Base-by-base conservation (phyloP, 2,888 invertebrate genomes). In the Coleophora flavipennella region DNA sequence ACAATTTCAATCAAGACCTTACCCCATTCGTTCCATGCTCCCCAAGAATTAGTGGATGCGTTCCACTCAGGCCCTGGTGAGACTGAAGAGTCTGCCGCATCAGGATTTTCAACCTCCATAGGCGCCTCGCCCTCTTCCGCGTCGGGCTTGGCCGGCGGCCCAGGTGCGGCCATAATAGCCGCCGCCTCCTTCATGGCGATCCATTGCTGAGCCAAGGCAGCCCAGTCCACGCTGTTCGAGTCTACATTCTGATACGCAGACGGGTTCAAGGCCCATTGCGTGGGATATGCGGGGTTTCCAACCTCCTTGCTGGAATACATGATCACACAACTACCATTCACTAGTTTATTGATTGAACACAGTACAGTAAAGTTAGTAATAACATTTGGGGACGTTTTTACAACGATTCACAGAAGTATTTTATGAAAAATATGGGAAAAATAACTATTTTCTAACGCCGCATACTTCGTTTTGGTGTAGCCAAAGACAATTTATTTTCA, bases 171-270 rank as follows among this genome's bases (percentile, higher is more conserved):
- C 29, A 88, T 86, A 29, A 88, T 86, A 29, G 84, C 84, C 33
- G 85, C 76, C 8, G 91, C 89, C 62, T 94, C 93, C 66, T 96
- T 95, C 95, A 96, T 96, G 68, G 94, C 94, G 54, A 98, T 97
- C 97, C 98, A 97, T 88, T 97, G 97, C 67, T 97, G 96, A 20
- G 97, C 97, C 59, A 98, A 85, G 26, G 95, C 92, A 9, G 97
- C 97, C 97, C 98, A 98, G 74, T 98, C 97, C 43, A 97, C 97
- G 78, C 92, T 89, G 67, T 93, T 94, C 59, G 90, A 91, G 54
- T 92, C 90, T 72, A 94, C 87, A 74, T 92, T 92, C 80, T 93
- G 92, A 73, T 92, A 94, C 36, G 91, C 89, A 39, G 91, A 88
- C 44, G 93, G 94, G 79, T 94, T 92, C 45, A 94, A 76, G 37